These are phyloP conservation scores for Drosophila longiperda DNA, from an alignment of 2,888 invertebrate genomes.

Conservation along the genomic window DNA sequence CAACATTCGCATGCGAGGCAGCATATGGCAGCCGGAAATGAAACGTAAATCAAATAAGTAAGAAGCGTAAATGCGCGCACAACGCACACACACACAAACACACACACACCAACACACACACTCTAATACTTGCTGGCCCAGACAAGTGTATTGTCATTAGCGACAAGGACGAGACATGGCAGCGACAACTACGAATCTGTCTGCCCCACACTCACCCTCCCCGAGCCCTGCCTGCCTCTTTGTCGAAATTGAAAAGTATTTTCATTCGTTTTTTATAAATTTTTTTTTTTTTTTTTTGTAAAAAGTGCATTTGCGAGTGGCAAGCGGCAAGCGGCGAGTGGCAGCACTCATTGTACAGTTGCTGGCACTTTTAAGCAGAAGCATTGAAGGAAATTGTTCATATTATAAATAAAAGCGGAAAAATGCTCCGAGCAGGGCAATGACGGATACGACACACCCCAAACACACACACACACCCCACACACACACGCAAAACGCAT, in stretches of 20 bases:
- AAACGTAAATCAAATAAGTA: slow-evolving; percentile 83
- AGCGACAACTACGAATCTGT: slow-evolving; percentile 50
- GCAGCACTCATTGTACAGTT: slow-evolving; percentile 59
- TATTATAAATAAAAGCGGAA: slow-evolving; percentile 80
- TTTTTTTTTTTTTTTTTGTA: slow-evolving; percentile 4
- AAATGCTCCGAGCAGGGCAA: slow-evolving; percentile 76
- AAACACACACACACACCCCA: slow-evolving; percentile 35
- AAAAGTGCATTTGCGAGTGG: slow-evolving; percentile 70
- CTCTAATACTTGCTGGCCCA: slow-evolving; percentile 20
- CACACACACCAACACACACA: not conserved
- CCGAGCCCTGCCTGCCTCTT: not conserved
- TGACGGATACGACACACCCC: slow-evolving; percentile 72
- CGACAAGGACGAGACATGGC: slow-evolving; percentile 67
- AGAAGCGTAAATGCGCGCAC: slow-evolving; percentile 73
- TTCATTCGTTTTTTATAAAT: slow-evolving; percentile 6
- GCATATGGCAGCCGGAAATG: slow-evolving; percentile 83
- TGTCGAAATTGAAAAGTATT: slow-evolving; percentile 74
- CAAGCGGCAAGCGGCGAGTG: slow-evolving; percentile 62
- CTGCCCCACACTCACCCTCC: not conserved
- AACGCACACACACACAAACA: slow-evolving; percentile 31
- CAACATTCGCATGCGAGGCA: slow-evolving; percentile 69
- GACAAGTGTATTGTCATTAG: slow-evolving; percentile 75
- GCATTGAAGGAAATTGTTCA: slow-evolving; percentile 75
- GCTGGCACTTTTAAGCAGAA: slow-evolving; percentile 36
- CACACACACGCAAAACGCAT: slow-evolving; percentile 56